Conservation (phyloP, 2,888 invertebrate genomes). For the Lymantria monacha region DNA sequence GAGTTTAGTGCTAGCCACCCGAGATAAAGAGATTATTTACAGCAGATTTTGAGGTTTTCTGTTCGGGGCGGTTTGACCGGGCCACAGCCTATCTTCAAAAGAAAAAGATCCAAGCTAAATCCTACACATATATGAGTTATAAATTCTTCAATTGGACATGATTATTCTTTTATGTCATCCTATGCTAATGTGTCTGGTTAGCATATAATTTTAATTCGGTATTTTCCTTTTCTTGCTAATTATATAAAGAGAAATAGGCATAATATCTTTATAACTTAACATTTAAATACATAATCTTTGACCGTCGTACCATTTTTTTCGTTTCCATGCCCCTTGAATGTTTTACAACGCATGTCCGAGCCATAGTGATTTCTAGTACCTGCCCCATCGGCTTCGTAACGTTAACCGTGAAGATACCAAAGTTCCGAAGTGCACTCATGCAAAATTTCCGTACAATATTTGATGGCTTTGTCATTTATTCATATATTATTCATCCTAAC, state of each 20-base stretch:
- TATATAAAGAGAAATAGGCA: background rate
- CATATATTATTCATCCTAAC: background rate
- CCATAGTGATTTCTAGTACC: conserved; percentile 55
- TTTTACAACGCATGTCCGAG: conserved; percentile 50
- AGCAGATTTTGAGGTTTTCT: too few species aligned
- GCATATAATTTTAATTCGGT: too few species aligned
- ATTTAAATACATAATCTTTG: conserved; percentile 37
- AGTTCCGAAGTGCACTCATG: conserved; percentile 17
- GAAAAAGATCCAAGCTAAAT: too few species aligned
- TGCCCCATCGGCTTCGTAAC: conserved; percentile 38
- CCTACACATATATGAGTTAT: too few species aligned
- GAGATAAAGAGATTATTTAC: too few species aligned
- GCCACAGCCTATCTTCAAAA: too few species aligned
- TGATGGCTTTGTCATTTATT: background rate
- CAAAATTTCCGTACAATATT: conserved; percentile 18
- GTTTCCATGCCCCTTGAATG: conserved; percentile 50
- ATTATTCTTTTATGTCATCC: too few species aligned
- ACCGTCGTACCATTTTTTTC: conserved; percentile 46
- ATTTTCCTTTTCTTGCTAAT: too few species aligned
- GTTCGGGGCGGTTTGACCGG: too few species aligned
- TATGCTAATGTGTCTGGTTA: too few species aligned
- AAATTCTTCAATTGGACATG: too few species aligned
- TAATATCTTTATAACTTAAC: background rate
- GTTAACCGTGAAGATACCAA: conserved; percentile 26
- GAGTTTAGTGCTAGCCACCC: too few species aligned